These are phyloP conservation scores for Cydia amplana DNA, from an alignment of 1,140 invertebrate genomes.

Conservation along the genomic window DNA sequence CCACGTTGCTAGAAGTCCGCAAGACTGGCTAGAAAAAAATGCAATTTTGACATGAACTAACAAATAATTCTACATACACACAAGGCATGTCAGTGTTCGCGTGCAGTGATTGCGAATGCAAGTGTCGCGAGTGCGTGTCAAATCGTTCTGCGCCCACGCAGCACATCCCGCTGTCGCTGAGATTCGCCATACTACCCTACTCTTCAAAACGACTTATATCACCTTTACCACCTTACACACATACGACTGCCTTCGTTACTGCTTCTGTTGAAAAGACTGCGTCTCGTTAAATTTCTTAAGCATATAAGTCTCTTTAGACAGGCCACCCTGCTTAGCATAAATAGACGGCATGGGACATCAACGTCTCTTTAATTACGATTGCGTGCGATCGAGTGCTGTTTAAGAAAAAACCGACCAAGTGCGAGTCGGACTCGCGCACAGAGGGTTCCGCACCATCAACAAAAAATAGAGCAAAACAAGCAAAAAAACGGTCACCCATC, in stretches of 20 bases:
- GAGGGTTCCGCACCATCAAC: too few relatives aligned
- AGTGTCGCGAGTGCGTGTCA: slow-evolving; percentile 63
- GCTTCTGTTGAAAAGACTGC: background rate
- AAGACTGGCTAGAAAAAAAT: background rate
- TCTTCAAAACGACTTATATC: background rate
- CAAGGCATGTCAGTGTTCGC: slow-evolving; percentile 30
- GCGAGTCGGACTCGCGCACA: too few relatives aligned
- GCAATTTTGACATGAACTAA: background rate
- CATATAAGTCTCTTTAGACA: background rate
- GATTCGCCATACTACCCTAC: slow-evolving; percentile 32
- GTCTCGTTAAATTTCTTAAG: background rate
- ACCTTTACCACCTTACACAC: background rate
- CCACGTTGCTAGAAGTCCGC: too few relatives aligned
- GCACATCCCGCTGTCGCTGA: slow-evolving; percentile 37
- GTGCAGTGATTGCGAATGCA: slow-evolving; percentile 58
- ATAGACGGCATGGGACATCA: background rate
- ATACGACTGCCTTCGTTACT: background rate
- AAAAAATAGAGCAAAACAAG: too few relatives aligned
- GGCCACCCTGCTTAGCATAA: slow-evolving; percentile 3
- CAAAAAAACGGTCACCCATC: too few relatives aligned
- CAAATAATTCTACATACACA: background rate
- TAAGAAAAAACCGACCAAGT: too few relatives aligned
- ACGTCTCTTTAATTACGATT: background rate
- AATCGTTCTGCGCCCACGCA: slow-evolving; percentile 57
- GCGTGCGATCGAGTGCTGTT: background rate